Percentiles rank a stretch among this genome's conserved stretches.
phyloP scores from a whole-genome alignment of 2,113 vertebrate species.

The Brachypodius melanocephalos region DNA sequence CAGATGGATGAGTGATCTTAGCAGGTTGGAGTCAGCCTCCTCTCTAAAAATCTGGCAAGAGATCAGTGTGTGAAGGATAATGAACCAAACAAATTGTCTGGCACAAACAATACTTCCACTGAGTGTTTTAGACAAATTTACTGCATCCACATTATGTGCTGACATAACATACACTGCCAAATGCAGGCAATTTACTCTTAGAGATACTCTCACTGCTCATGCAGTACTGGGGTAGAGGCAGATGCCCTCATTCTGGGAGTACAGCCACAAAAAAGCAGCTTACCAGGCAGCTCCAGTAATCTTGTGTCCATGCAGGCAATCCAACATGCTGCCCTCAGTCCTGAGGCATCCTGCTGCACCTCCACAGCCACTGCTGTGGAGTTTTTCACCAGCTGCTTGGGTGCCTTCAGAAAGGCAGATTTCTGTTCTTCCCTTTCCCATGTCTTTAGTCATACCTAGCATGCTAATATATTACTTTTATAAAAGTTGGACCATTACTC shows the following conservation, averaged over 20 bases:
- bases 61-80: background rate
- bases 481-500: background rate
- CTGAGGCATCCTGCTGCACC: background rate
- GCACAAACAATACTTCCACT: background rate
- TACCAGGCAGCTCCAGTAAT: background rate
- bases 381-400: background rate
- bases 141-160: background rate
- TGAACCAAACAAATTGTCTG: background rate
- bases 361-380: background rate
- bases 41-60: background rate
- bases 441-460: background rate
- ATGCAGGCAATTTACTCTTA: background rate
- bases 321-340: background rate
- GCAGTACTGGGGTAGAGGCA: background rate
- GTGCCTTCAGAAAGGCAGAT: background rate
- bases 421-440: background rate
- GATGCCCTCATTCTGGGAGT: background rate
- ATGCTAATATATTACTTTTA: background rate
- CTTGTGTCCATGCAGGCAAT: background rate
- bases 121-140: background rate
- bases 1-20: background rate
- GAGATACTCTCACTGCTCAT: background rate
- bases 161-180: background rate
- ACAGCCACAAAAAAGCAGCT: background rate
- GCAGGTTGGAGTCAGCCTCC: background rate